phyloP scores from a whole-genome alignment of 2,888 invertebrate genomes.

The Tryphoninae sp. region DNA sequence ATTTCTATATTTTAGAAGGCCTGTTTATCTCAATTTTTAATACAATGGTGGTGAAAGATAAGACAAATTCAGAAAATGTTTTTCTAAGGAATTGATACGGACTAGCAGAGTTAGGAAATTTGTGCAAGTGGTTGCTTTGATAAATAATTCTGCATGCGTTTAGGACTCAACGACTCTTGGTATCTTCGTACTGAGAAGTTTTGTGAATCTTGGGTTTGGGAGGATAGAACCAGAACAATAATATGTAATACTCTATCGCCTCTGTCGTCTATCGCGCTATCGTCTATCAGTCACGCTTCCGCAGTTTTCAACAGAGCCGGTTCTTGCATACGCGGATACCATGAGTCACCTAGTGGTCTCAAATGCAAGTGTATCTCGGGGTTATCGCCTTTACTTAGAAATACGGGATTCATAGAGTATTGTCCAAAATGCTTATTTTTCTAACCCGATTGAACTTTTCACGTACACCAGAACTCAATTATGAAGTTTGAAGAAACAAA shows the following conservation, averaged over 20 bases:
- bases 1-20: not conserved
- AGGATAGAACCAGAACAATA: not conserved
- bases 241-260: not conserved
- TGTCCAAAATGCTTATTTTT: no score
- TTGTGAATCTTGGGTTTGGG: not conserved
- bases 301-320: constrained; percentile 73
- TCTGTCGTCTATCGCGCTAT: constrained; percentile 60
- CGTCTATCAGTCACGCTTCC: constrained; percentile 71
- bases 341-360: constrained; percentile 67
- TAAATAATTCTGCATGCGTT: not conserved
- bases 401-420: no score
- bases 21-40: not conserved
- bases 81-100: not conserved
- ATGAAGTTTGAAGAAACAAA: no score
- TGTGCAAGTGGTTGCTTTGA: not conserved
- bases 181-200: not conserved
- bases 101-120: constrained; percentile 24
- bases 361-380: not conserved
- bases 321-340: constrained; percentile 73
- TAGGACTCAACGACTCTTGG: not conserved
- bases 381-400: not conserved
- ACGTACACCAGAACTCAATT: no score
- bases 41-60: not conserved
- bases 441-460: no score
- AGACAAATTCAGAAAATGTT: not conserved